phyloP scores from a whole-genome alignment of 2,113 vertebrate species.

The Polyodon spathula region DNA sequence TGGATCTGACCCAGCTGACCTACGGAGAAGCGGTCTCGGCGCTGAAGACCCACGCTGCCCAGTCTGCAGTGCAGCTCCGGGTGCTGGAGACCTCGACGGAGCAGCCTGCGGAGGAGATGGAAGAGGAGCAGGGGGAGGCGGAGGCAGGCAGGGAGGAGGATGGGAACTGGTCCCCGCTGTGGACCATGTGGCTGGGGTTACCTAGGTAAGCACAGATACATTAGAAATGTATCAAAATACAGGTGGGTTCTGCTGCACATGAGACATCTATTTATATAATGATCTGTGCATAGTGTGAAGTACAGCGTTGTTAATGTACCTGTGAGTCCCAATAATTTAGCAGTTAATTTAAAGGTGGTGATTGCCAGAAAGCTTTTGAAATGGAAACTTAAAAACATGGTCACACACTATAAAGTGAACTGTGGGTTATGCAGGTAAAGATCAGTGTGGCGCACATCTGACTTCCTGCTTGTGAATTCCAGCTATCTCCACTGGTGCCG shows the following conservation, averaged over 20 bases:
- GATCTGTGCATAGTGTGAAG: no score
- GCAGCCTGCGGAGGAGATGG: slow-evolving; percentile 37
- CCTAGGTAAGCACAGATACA: slow-evolving; percentile 54
- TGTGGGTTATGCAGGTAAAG: no score
- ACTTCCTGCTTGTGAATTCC: slow-evolving; percentile 3
- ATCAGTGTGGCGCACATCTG: neutral
- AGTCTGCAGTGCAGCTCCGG: slow-evolving; percentile 62
- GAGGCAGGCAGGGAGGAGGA: slow-evolving; percentile 57
- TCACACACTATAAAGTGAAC: no score
- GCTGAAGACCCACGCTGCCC: slow-evolving; percentile 76
- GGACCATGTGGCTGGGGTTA: slow-evolving; percentile 78
- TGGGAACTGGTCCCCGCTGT: slow-evolving; percentile 72
- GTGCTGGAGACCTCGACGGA: slow-evolving; percentile 65
- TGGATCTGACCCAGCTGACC: slow-evolving; percentile 74
- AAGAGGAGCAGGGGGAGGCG: slow-evolving; percentile 37
- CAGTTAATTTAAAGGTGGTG: no score
- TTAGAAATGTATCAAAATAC: no score
- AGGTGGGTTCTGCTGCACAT: no score
- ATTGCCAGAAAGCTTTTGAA: no score
- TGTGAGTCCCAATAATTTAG: no score
- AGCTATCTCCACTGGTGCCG: slow-evolving; percentile 84
- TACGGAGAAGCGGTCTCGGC: slow-evolving; percentile 77
- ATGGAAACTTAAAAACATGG: no score
- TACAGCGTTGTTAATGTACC: no score
- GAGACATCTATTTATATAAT: no score